Evolutionary conservation across 2,888 invertebrate species (phyloP), one percentile per base, ranked within the genome.

Genomic region (Parnassius apollo): DNA sequence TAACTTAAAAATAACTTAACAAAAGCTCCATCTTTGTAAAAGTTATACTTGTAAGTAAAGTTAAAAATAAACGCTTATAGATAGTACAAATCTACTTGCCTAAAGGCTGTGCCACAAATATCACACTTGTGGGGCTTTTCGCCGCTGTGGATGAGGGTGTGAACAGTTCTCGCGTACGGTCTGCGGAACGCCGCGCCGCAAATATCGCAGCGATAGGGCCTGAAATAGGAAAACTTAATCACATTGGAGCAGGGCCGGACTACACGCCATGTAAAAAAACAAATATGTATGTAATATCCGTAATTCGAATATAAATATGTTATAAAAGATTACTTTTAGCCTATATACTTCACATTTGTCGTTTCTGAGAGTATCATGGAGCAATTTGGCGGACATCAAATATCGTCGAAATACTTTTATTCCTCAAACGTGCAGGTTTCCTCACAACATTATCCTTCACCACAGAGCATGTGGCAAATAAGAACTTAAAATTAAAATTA

Each of bases 81-180:
- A 49, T 13, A n/a, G 42, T 18, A 13, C 25, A 58, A 52, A 22
- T 48, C 25, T 9, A 46, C 50, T 72, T 72, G 89, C 91, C 91
- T 90, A 75, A 91, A 91, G 22, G 90, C 87, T n/a, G 91, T 90
- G 18, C 89, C 90, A 65, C 91, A 91, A 1, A 91, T 78, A 58
- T 91, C 88, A 66, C 91, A 91, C 66, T 88, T 89, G 57, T 91
- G 90, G 0, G 91, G 91, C 59, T 91, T 91, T 68, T 90, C 90
- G 8, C 91, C 91, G 0, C 91, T 91, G 67, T 91, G 91, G 18
- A 91, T 91, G 57, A 91, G 86, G 1, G 88, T 89, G 67, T 91
- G 91, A 0, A 91, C 91, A 2, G 90, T 91, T 42, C 90, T 79
- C 0, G 91, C 91, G 70, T 91, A 91, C 1, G 91, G 91, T 61